A percentile compares a stretch with the other conserved stretches of the same genome.
These are phyloP conservation scores for Mycteria americana DNA, from an alignment of 2,797 vertebrate species.

Conservation along the genomic window DNA sequence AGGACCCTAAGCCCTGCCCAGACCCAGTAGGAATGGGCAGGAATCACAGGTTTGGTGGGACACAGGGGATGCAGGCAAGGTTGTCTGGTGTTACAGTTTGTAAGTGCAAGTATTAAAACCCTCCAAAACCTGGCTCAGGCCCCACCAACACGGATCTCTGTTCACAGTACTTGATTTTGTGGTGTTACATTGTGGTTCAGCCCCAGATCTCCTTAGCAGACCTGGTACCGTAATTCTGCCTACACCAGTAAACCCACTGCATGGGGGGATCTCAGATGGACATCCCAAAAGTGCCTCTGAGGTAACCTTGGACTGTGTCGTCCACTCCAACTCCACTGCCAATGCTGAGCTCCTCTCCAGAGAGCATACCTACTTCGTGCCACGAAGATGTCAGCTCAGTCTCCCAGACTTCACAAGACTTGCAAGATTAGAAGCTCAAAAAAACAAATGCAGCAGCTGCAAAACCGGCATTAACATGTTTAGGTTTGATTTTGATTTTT, in stretches of 20 bases:
- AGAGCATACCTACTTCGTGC: background rate
- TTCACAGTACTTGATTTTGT: background rate
- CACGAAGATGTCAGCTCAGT: background rate
- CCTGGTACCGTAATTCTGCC: background rate
- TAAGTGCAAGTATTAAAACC: background rate
- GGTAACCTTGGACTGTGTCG: background rate
- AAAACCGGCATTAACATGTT: background rate
- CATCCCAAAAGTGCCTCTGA: background rate
- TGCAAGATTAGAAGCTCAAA: background rate
- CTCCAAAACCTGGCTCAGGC: background rate
- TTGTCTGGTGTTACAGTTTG: background rate
- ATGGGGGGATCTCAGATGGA: background rate
- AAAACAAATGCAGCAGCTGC: background rate
- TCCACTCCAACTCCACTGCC: background rate
- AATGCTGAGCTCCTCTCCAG: background rate
- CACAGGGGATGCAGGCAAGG: accelerated
- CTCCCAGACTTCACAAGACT: background rate
- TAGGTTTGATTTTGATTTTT: background rate
- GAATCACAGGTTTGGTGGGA: background rate
- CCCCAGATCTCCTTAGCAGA: background rate
- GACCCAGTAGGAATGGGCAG: background rate
- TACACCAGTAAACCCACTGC: background rate
- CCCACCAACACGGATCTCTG: background rate
- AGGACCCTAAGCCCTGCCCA: background rate
- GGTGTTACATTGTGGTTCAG: background rate